A percentile compares a stretch with the other conserved stretches of the same genome.
Conservation (phyloP, 2,797 vertebrate genomes). For the Loris lydekkerianus region DNA sequence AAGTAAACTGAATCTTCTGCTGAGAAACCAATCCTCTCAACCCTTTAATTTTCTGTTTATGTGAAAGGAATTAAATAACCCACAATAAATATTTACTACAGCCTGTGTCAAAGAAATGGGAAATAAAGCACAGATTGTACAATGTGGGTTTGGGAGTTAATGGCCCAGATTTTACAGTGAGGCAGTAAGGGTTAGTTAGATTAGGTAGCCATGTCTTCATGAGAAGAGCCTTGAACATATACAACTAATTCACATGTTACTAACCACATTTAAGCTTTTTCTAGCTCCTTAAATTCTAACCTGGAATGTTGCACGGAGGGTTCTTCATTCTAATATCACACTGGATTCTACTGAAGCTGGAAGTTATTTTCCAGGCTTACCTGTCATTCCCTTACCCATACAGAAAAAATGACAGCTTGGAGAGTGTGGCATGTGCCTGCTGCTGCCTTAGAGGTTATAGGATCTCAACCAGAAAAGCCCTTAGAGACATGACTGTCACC, state of each 20-base stretch:
- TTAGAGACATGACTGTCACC: background rate
- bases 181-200: background rate
- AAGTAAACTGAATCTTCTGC: background rate
- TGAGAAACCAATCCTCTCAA: background rate
- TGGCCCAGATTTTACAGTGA: background rate
- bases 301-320: slow-evolving; percentile 20
- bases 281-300: slow-evolving; percentile 56
- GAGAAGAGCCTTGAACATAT: background rate
- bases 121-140: background rate
- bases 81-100: background rate
- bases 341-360: background rate
- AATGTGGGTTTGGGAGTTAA: background rate
- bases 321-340: background rate
- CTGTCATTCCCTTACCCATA: background rate
- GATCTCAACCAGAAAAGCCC: background rate
- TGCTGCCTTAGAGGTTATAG: background rate
- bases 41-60: slow-evolving; percentile 36
- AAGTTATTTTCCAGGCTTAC: background rate
- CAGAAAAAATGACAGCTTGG: background rate
- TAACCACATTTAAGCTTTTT: slow-evolving; percentile 1
- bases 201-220: background rate
- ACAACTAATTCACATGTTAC: background rate
- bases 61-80: slow-evolving; percentile 16
- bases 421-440: slow-evolving; percentile 1
- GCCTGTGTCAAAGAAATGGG: background rate